Base-by-base conservation (phyloP, 1,140 invertebrate species). In the Pseudobourletiella spinata region DNA sequence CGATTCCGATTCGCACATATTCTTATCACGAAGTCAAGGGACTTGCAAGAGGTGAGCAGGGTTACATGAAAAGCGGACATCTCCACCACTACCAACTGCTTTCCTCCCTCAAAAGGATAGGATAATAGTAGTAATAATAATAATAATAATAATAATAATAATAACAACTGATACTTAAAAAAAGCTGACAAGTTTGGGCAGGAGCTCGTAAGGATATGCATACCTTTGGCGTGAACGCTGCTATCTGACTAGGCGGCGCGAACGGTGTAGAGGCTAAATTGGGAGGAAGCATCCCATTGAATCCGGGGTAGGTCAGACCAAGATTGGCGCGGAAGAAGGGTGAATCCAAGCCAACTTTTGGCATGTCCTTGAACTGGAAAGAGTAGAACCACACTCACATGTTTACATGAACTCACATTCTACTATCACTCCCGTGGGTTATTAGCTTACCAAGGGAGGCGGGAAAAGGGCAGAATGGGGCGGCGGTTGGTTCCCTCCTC, bases 191-290 rank as follows among this genome's bases (percentile, higher is more conserved):
- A n/a, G n/a, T n/a, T n/a, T n/a, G n/a, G n/a, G n/a, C n/a, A n/a
- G n/a, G n/a, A n/a, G n/a, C n/a, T n/a, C n/a, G n/a, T n/a, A n/a
- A n/a, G n/a, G n/a, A n/a, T n/a, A n/a, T n/a, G n/a, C n/a, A n/a
- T 81, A 95, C 92, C 86, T 94, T 95, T 70, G 91, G 91, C 70
- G 91, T 86, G 74, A 91, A 91, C 58, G 88, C 83, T 48, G 84
- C 83, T 69, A 86, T 76, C 74, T 85, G 88, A 76, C 80, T 88
- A 44, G 84, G 89, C 69, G 84, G 85, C 68, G 82, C 86, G 73
- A 89, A 89, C 15, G 86, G 86, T 64, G 82, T 91, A 63, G 79
- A 78, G 32, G 79, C 83, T 60, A 81, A 84, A 66, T 83, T 80
- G 74, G 92, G 89, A 42, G 91, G 76, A 20, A 94, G 77, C 52